Evolutionary conservation across 1,140 invertebrate genomes (phyloP).

Genomic region (Hormaphis cornu): DNA sequence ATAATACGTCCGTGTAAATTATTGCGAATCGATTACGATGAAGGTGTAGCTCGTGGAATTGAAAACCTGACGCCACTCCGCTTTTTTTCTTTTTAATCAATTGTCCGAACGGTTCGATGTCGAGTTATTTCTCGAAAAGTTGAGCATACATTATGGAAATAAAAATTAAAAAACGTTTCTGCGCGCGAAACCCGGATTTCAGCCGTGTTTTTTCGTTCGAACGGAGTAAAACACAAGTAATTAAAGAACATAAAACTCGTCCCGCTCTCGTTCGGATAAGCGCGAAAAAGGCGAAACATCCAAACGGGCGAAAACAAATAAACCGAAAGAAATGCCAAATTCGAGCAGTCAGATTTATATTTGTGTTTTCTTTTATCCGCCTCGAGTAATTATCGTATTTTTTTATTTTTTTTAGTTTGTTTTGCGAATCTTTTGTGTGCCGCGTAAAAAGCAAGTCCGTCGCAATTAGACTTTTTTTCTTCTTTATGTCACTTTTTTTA

Average conservation of each 20-base stretch:
- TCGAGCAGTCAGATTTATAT: conserved; percentile 4
- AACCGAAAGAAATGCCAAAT: not conserved
- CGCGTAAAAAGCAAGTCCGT: not conserved
- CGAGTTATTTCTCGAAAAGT: too few relatives aligned
- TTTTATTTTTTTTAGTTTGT: not conserved
- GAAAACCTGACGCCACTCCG: too few relatives aligned
- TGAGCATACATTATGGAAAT: too few relatives aligned
- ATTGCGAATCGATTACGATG: too few relatives aligned
- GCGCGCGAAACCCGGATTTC: too few relatives aligned
- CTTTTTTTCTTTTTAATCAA: too few relatives aligned
- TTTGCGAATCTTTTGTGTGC: not conserved
- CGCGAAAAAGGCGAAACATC: not conserved
- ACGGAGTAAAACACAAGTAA: conserved; percentile 30
- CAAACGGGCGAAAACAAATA: not conserved
- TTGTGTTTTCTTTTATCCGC: not conserved
- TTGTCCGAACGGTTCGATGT: too few relatives aligned
- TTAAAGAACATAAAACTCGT: not conserved
- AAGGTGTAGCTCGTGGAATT: too few relatives aligned
- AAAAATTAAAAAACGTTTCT: too few relatives aligned
- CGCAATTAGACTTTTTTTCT: conserved; percentile 19
- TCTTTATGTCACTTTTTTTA: not conserved
- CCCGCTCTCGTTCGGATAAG: not conserved
- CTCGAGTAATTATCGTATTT: not conserved
- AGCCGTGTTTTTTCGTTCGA: not conserved
- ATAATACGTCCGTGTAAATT: too few relatives aligned